Conservation (phyloP, 2,888 invertebrate species). For the Gastrophysa polygoni region DNA sequence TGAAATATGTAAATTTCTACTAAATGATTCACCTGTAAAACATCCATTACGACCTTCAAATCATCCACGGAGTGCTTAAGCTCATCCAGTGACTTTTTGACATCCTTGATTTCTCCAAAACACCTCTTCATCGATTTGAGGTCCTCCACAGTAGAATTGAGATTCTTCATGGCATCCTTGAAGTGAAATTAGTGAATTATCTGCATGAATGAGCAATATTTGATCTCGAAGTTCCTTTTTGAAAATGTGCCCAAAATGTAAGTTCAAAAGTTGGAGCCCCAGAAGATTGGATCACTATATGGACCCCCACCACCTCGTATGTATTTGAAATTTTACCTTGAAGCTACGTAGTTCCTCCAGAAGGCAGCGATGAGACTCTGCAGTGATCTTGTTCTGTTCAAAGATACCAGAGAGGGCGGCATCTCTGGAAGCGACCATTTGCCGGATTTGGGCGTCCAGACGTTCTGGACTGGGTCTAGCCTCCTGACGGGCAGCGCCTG, state of each 20-base stretch:
- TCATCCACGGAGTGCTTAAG: conserved; percentile 67
- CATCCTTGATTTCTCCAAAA: conserved; percentile 61
- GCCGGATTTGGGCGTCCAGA: conserved; percentile 75
- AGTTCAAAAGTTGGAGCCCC: no score
- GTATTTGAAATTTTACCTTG: no score
- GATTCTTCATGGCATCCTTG: conserved; percentile 47
- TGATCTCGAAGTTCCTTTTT: no score
- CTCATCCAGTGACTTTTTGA: conserved; percentile 65
- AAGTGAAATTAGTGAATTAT: no score
- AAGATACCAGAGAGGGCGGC: conserved; percentile 65
- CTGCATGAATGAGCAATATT: no score
- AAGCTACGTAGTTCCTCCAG: conserved; percentile 58
- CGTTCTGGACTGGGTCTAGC: conserved; percentile 71
- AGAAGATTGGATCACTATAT: no score
- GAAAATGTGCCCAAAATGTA: no score
- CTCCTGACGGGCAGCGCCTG: conserved; percentile 57
- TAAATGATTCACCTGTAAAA: conserved; percentile 35
- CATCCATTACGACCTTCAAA: conserved; percentile 63
- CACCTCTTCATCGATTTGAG: conserved; percentile 59
- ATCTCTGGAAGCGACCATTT: conserved; percentile 67
- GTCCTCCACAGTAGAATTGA: conserved; percentile 66
- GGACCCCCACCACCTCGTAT: no score
- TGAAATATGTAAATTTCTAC: no score
- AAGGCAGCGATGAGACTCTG: conserved; percentile 67
- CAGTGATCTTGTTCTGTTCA: conserved; percentile 65